Conservation (phyloP, 2,888 invertebrate species). For the Neoscelio sp. region DNA sequence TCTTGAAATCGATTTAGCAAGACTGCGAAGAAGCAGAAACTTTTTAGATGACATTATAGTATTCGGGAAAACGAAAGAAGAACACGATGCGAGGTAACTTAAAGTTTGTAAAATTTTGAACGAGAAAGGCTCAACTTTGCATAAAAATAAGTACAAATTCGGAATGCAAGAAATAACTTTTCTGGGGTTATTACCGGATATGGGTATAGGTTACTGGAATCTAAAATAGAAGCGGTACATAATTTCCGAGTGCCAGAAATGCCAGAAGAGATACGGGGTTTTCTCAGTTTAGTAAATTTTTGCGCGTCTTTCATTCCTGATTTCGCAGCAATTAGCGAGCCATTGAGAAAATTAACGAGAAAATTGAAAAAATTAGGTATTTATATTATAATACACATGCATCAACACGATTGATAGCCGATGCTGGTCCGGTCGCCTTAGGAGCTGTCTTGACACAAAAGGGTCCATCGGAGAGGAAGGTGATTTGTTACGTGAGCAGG, state of each 20-base stretch:
- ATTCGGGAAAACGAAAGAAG: too few relatives aligned
- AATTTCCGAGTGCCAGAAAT: constrained; percentile 23
- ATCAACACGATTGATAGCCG: constrained; percentile 73
- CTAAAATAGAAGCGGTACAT: constrained; percentile 28
- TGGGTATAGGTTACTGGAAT: constrained; percentile 40
- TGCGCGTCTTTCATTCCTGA: constrained; percentile 74
- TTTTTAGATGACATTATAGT: too few relatives aligned
- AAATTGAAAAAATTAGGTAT: constrained; percentile 62
- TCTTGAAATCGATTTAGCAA: too few relatives aligned
- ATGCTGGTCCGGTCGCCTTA: constrained; percentile 75
- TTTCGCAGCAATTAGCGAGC: constrained; percentile 66
- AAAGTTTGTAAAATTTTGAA: too few relatives aligned
- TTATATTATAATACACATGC: neutral
- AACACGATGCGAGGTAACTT: too few relatives aligned
- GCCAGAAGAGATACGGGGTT: constrained; percentile 38
- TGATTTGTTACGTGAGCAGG: constrained; percentile 54
- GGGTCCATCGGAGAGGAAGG: constrained; percentile 10
- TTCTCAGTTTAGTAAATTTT: constrained; percentile 43
- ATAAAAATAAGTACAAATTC: too few relatives aligned
- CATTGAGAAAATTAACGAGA: constrained; percentile 18
- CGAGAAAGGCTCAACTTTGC: too few relatives aligned
- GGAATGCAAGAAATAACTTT: constrained; percentile 63
- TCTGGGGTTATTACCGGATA: constrained; percentile 70
- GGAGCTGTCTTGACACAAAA: constrained; percentile 72
- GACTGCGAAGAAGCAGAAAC: too few relatives aligned